phyloP scores from a whole-genome alignment of 2,113 vertebrate genomes.

The Elachura formosa region DNA sequence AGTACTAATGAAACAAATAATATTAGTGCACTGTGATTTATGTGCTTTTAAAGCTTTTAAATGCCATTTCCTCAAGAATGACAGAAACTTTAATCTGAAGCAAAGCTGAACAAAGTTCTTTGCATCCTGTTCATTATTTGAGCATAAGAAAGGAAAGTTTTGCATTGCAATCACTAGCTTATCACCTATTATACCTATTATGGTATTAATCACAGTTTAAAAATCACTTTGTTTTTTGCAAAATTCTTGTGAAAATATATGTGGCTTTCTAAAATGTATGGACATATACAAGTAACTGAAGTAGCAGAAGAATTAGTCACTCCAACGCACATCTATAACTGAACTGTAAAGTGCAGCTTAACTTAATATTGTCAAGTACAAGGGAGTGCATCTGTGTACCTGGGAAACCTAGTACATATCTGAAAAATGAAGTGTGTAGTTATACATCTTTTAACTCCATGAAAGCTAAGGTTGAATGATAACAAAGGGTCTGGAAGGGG shows the following conservation, averaged over 20 bases:
- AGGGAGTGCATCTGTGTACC: not conserved
- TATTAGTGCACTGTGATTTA: not conserved
- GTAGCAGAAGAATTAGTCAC: not conserved
- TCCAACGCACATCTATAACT: not conserved
- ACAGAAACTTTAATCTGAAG: not conserved
- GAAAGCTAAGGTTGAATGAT: not conserved
- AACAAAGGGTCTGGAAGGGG: not conserved
- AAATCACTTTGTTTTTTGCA: not conserved
- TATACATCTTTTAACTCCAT: not conserved
- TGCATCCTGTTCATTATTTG: not conserved
- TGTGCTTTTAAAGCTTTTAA: not conserved
- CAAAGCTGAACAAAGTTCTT: not conserved
- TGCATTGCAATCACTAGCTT: not conserved
- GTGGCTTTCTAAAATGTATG: not conserved
- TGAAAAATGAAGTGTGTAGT: not conserved
- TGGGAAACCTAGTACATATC: not conserved
- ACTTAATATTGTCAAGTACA: not conserved
- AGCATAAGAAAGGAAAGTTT: not conserved
- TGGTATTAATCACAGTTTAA: not conserved
- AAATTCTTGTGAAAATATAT: not conserved
- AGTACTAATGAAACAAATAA: not conserved
- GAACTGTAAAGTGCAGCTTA: not conserved
- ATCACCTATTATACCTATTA: not conserved
- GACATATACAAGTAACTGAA: not conserved
- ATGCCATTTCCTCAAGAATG: not conserved